phyloP scores from a whole-genome alignment of 2,888 invertebrate species.

The Panorpa germanica region DNA sequence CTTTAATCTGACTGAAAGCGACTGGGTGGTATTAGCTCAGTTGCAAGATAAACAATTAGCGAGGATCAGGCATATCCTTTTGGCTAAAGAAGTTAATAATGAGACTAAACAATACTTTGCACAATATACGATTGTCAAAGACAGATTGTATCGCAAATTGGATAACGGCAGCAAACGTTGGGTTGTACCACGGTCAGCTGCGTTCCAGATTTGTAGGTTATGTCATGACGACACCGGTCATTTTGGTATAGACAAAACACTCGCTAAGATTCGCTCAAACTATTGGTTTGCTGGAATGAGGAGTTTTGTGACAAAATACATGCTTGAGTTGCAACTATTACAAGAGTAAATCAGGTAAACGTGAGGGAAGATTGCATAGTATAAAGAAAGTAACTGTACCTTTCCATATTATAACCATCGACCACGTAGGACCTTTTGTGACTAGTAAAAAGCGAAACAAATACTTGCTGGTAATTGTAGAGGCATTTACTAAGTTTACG shows the following conservation, averaged over 20 bases:
- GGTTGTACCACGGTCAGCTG: slow-evolving; percentile 12
- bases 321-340: slow-evolving; percentile 19
- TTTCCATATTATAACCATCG: slow-evolving; percentile 22
- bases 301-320: slow-evolving; percentile 20
- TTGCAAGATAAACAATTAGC: too few relatives aligned
- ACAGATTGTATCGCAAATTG: slow-evolving; percentile 12
- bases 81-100: slow-evolving; percentile 1
- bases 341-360: slow-evolving; percentile 16
- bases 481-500: slow-evolving; percentile 20
- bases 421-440: slow-evolving; percentile 22
- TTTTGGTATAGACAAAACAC: slow-evolving; percentile 13
- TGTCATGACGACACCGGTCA: slow-evolving; percentile 13
- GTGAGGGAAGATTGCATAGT: slow-evolving; percentile 19
- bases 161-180: slow-evolving; percentile 11
- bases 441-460: slow-evolving; percentile 17
- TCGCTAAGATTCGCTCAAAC: slow-evolving; percentile 15
- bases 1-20: too few relatives aligned
- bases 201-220: slow-evolving; percentile 12
- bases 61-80: too few relatives aligned
- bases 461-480: slow-evolving; percentile 19
- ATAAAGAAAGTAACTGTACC: slow-evolving; percentile 20
- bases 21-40: too few relatives aligned
- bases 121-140: slow-evolving; percentile 11
- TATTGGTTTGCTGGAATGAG: slow-evolving; percentile 23
- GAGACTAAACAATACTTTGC: slow-evolving; percentile 7